Conservation (phyloP, 2,113 vertebrate genomes). For the Charadrius vociferus region DNA sequence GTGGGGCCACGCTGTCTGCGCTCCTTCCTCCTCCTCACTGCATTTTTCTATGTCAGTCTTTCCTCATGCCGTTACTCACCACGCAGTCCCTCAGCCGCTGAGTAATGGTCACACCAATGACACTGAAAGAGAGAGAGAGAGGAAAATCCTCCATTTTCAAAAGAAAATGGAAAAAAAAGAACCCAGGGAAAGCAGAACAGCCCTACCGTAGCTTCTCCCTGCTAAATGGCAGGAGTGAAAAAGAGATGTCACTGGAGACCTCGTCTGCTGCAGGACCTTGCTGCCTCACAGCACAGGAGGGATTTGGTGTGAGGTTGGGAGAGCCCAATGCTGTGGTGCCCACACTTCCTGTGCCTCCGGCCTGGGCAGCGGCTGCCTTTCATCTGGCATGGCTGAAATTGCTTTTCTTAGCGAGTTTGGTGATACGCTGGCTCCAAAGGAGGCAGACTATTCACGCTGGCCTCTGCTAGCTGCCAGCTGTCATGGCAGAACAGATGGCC, state of each 20-base stretch:
- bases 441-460: not conserved
- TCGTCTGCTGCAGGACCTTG: not conserved
- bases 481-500: conserved; percentile 29
- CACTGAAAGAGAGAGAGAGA: not conserved
- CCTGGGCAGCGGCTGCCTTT: not conserved
- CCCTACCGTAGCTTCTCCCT: not conserved
- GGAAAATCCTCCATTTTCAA: not conserved
- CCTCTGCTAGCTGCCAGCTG: conserved; percentile 54
- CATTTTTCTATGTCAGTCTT: not conserved
- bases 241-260: not conserved
- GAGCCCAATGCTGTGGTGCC: not conserved
- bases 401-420: not conserved
- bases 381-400: not conserved
- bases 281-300: not conserved
- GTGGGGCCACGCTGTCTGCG: not conserved
- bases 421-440: not conserved
- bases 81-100: not conserved
- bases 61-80: not conserved
- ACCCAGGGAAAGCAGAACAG: not conserved
- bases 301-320: not conserved
- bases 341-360: not conserved
- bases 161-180: not conserved
- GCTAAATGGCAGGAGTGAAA: not conserved
- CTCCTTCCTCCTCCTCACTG: not conserved
- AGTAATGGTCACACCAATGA: not conserved